These are phyloP conservation scores for Oreohelix idahoensis DNA, from an alignment of 1,140 invertebrate genomes.

Conservation along the genomic window DNA sequence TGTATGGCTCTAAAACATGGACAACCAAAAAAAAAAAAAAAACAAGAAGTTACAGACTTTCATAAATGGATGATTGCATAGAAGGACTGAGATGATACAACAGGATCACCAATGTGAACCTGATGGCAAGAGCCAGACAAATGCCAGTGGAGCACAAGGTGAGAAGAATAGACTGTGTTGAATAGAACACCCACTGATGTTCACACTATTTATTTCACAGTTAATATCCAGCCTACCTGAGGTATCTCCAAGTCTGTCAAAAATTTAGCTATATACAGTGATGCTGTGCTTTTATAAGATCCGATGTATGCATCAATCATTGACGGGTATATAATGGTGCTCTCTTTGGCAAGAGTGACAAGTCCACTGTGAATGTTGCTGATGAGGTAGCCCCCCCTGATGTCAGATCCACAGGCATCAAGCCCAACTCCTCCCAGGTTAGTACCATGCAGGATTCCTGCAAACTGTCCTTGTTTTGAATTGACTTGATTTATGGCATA, in stretches of 20 bases:
- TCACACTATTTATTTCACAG: too few species aligned
- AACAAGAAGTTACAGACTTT: too few species aligned
- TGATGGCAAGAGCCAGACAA: too few species aligned
- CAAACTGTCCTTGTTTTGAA: slow-evolving; percentile 60
- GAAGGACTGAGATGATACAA: too few species aligned
- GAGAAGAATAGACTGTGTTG: too few species aligned
- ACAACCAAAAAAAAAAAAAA: too few species aligned
- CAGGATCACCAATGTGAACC: too few species aligned
- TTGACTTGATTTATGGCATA: slow-evolving; percentile 67
- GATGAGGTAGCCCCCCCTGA: slow-evolving; percentile 61
- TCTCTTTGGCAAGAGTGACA: slow-evolving; percentile 50
- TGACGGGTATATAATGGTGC: slow-evolving; percentile 20
- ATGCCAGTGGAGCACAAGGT: too few species aligned
- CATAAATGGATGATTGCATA: too few species aligned
- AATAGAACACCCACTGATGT: too few species aligned
- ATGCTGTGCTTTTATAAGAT: slow-evolving; percentile 60
- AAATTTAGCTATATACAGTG: slow-evolving; percentile 63
- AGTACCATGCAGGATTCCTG: slow-evolving; percentile 57
- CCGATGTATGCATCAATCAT: slow-evolving; percentile 64
- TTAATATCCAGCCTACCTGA: slow-evolving; percentile 1
- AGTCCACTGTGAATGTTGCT: slow-evolving; percentile 65
- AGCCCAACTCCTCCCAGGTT: slow-evolving; percentile 66
- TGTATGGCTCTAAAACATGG: too few species aligned
- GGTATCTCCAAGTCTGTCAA: slow-evolving; percentile 80
- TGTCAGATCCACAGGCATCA: slow-evolving; percentile 60